A percentile compares a stretch with the other conserved stretches of the same genome.
Conservation (phyloP, 2,888 invertebrate genomes). For the Ypsolopha sequella region DNA sequence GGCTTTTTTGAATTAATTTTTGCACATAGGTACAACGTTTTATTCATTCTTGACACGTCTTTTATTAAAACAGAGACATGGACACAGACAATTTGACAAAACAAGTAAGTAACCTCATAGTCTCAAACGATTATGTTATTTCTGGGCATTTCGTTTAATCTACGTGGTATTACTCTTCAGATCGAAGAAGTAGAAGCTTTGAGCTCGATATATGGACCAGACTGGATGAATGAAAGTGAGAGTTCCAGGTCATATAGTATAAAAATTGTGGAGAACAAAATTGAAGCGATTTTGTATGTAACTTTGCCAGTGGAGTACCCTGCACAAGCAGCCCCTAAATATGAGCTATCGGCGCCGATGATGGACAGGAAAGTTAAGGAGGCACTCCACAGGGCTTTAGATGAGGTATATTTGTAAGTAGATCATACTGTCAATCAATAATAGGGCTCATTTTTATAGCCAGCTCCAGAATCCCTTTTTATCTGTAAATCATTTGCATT, state of each 20-base stretch:
- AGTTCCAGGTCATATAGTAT: constrained; percentile 71
- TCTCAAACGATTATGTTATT: not conserved
- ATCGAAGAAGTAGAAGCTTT: constrained; percentile 80
- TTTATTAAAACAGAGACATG: constrained; percentile 1
- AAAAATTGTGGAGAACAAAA: constrained; percentile 56
- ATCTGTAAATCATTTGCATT: constrained; percentile 18
- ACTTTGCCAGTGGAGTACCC: constrained; percentile 77
- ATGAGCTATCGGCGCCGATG: constrained; percentile 80
- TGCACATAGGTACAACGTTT: too few species aligned
- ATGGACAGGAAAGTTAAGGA: constrained; percentile 72
- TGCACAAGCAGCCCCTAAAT: constrained; percentile 72
- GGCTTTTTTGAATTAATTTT: too few species aligned
- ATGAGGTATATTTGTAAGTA: constrained; percentile 77
- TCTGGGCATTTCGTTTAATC: not conserved
- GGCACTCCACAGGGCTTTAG: constrained; percentile 64
- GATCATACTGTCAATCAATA: constrained; percentile 2
- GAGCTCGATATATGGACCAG: constrained; percentile 77
- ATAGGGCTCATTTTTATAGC: not conserved
- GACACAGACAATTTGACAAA: constrained; percentile 12
- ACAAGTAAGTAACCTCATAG: constrained; percentile 10
- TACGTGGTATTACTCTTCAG: constrained; percentile 25
- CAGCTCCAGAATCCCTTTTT: not conserved
- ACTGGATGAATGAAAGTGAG: constrained; percentile 74
- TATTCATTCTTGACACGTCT: too few species aligned
- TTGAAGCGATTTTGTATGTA: constrained; percentile 71